These are phyloP conservation scores for Phyllotreta striolata DNA, from an alignment of 2,888 invertebrate species.

Conservation along the genomic window DNA sequence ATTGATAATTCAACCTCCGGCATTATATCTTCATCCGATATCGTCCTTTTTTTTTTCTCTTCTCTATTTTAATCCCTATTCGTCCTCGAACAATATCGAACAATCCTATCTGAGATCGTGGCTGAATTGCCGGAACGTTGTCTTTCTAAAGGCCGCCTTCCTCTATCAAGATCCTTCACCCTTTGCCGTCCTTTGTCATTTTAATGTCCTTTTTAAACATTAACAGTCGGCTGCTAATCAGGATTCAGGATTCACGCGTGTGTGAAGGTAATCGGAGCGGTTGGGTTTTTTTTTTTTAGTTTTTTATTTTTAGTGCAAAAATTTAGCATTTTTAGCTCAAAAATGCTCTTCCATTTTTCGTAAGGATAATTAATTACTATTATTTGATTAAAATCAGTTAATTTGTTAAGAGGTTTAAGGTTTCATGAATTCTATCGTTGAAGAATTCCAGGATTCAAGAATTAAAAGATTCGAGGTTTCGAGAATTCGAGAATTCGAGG, in stretches of 20 bases:
- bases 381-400: too few relatives aligned
- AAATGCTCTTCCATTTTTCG: too few relatives aligned
- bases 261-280: conserved; percentile 42
- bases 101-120: conserved; percentile 41
- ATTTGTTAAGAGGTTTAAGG: too few relatives aligned
- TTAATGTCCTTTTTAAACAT: conserved; percentile 53
- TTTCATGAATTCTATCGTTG: too few relatives aligned
- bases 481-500: too few relatives aligned
- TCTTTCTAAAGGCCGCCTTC: conserved; percentile 40
- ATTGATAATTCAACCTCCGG: conserved; percentile 25
- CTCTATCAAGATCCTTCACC: conserved; percentile 47
- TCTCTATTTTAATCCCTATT: conserved; percentile 18
- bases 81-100: conserved; percentile 19
- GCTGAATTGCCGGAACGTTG: conserved; percentile 38
- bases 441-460: too few relatives aligned
- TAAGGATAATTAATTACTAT: too few relatives aligned
- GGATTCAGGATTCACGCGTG: conserved; percentile 43
- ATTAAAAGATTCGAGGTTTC: too few relatives aligned
- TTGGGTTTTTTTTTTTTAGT: too few relatives aligned
- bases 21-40: conserved; percentile 22
- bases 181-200: conserved; percentile 48
- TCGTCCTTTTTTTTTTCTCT: conserved; percentile 27
- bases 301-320: too few relatives aligned
- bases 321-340: too few relatives aligned
- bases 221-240: conserved; percentile 50